phyloP scores from a whole-genome alignment of 2,113 vertebrate species.

The Lota lota region DNA sequence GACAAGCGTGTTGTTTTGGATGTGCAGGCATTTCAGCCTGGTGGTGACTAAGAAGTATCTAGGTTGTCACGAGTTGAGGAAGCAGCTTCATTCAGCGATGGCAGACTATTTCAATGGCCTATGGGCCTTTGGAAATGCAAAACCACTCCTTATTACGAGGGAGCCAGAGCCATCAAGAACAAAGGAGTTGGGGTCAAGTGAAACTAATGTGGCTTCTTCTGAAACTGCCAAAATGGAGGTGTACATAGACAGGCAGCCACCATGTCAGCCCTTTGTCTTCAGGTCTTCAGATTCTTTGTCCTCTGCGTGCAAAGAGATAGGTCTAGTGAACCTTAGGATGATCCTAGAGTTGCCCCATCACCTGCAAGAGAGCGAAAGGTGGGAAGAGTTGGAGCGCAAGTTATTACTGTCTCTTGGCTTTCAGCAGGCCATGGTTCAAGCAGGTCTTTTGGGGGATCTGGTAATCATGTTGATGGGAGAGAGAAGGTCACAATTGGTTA shows the following conservation, averaged over 20 bases:
- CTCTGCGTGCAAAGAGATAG: slow-evolving; percentile 3
- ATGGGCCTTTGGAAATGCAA: slow-evolving; percentile 54
- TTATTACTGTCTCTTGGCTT: slow-evolving; percentile 64
- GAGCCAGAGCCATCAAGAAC: not conserved
- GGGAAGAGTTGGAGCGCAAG: slow-evolving; percentile 54
- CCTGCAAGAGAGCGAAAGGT: slow-evolving; percentile 57
- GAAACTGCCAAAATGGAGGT: slow-evolving; percentile 10
- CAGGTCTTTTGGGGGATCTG: slow-evolving; percentile 58
- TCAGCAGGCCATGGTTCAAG: slow-evolving; percentile 67
- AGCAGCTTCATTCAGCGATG: slow-evolving; percentile 59
- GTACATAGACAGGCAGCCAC: slow-evolving; percentile 49
- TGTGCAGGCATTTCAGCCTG: slow-evolving; percentile 70
- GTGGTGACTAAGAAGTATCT: slow-evolving; percentile 68
- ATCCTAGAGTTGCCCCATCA: slow-evolving; percentile 73
- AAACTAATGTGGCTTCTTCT: not conserved
- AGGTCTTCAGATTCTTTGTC: not conserved
- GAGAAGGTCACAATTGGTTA: slow-evolving; percentile 10
- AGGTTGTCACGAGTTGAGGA: slow-evolving; percentile 26
- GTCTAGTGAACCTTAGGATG: slow-evolving; percentile 61
- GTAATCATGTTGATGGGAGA: slow-evolving; percentile 58
- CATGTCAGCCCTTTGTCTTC: slow-evolving; percentile 67
- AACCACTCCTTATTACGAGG: slow-evolving; percentile 36
- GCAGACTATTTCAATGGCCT: slow-evolving; percentile 67
- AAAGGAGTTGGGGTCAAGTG: too few species aligned
- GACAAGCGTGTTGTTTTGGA: slow-evolving; percentile 66